phyloP scores from a whole-genome alignment of 2,113 vertebrate genomes.

The Dermatemys mawii region DNA sequence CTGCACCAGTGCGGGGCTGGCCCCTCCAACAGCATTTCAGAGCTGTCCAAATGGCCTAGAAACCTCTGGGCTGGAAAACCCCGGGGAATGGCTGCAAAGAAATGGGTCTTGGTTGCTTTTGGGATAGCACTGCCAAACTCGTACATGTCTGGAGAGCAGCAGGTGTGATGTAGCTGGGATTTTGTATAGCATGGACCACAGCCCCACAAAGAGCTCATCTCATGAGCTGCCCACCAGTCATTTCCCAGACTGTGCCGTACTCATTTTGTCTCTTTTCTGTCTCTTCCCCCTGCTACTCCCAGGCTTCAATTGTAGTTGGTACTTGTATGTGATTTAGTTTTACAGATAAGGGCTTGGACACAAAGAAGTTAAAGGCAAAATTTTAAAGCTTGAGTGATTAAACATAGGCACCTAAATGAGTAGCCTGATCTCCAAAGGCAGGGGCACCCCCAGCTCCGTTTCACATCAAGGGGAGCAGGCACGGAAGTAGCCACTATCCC shows the following conservation, averaged over 20 bases:
- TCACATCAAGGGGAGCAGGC: fast-evolving
- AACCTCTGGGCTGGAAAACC: background rate
- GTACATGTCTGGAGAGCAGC: background rate
- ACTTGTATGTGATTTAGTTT: background rate
- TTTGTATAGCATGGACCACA: background rate
- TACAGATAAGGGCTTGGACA: background rate
- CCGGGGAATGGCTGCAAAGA: background rate
- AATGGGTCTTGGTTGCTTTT: background rate
- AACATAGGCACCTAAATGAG: background rate
- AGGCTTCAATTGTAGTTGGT: background rate
- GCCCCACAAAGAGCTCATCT: background rate
- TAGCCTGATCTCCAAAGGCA: background rate
- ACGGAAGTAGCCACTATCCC: background rate
- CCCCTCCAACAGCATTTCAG: background rate
- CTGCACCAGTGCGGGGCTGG: background rate
- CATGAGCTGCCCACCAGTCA: background rate
- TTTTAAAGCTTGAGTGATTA: background rate
- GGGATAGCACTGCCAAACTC: background rate
- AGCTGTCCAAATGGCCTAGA: background rate
- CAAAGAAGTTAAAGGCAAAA: background rate
- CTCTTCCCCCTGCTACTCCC: background rate
- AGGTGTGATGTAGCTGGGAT: fast-evolving
- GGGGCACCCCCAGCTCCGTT: background rate
- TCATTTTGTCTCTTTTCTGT: background rate
- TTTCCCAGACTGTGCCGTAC: background rate